phyloP scores from a whole-genome alignment of 2,888 invertebrate genomes.

The Cephalotes varians region DNA sequence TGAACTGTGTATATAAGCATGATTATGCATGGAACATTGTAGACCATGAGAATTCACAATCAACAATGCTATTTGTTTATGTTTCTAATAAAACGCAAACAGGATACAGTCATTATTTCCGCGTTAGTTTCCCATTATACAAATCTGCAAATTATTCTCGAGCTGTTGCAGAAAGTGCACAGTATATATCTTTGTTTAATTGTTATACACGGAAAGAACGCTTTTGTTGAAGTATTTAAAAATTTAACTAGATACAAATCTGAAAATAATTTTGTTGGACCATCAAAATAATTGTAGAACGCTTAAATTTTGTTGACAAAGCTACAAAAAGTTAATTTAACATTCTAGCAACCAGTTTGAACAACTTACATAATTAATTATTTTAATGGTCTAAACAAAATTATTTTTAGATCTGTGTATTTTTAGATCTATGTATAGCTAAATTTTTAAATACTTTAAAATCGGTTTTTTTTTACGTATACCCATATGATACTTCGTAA shows the following conservation, averaged over 20 bases:
- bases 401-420: no score
- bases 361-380: not conserved
- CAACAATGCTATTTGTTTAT: conserved; percentile 70
- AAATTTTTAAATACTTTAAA: no score
- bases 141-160: conserved; percentile 9
- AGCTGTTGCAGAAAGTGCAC: not conserved
- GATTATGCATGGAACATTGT: conserved; percentile 39
- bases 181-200: not conserved
- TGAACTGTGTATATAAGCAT: conserved; percentile 6
- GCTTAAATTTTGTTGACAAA: no score
- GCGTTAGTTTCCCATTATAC: not conserved
- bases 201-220: not conserved
- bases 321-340: no score
- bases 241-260: no score
- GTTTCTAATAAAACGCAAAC: conserved; percentile 73
- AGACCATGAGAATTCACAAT: conserved; percentile 35
- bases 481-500: not conserved
- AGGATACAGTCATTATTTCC: conserved; percentile 24
- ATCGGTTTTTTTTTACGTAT: not conserved
- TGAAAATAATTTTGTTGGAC: no score
- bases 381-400: no score
- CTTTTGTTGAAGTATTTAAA: no score
- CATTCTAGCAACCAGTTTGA: no score
- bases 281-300: no score
- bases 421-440: no score